Base-by-base conservation (phyloP, 2,888 invertebrate species). In the Mesorhabditis spiculigera region DNA sequence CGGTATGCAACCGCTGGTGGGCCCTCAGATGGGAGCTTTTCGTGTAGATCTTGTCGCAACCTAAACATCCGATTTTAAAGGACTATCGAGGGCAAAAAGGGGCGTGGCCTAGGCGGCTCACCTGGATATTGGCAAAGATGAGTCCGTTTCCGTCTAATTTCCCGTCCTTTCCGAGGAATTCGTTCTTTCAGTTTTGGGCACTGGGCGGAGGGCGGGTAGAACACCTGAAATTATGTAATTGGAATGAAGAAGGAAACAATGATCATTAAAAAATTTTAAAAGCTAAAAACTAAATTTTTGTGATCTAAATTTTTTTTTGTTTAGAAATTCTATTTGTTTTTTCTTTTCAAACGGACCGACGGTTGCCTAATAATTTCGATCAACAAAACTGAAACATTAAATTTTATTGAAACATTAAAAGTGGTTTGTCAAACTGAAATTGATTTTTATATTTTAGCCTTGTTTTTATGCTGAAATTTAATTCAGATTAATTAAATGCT, bases 21-120 rank as follows among this genome's bases (percentile, higher is more conserved):
- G 85, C 84, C 68, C 81, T 82, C 65, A 84, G 74, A 72, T 84
- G 84, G 5, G 81, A 81, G 70, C 81, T 67, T 67, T 84, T 84
- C 61, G 84, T 84, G 76, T 84, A 84, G 66, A 79, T 75, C 70
- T 84, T 84, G 72, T 73, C 74, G 74, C 84, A 84, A 43, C 81
- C 83, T 84, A 68, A 68, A 77, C 65, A 66, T 16, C 5, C n/a
- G 10, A 28, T 28, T 28, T 28, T 28, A 66, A 44, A n/a, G 28
- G 44, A n/a, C n/a, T 3, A 1, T 50, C 3, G 58, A 50, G 3
- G 58, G 1, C 28, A 28, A 28, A 28, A 28, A 28, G 28, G 28
- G n/a, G 58, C 8, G 8, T 50, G 8, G 8, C n/a, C 3, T 13
- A 1, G n/a, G 8, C 58, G n/a, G n/a, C 58, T 13, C 8, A 50